Evolutionary conservation across 2,113 vertebrate species (phyloP).

Genomic region (Campylorhamphus procurvoides): DNA sequence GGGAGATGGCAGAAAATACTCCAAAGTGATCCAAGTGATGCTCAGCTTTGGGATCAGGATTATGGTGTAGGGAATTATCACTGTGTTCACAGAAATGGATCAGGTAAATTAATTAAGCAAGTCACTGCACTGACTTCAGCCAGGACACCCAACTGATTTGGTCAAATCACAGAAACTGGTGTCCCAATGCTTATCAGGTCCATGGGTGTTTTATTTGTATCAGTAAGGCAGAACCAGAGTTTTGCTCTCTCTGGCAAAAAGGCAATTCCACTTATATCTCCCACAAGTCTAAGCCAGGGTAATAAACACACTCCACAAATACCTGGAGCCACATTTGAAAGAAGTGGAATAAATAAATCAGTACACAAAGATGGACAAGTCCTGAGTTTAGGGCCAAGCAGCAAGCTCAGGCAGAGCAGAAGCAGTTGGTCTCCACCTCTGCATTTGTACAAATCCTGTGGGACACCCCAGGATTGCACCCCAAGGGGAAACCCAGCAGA

Average conservation of each 20-base stretch:
- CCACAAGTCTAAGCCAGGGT: background rate
- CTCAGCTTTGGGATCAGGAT: background rate
- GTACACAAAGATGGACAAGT: background rate
- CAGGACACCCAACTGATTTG: background rate
- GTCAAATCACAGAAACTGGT: background rate
- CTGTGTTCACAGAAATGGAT: background rate
- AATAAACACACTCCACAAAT: background rate
- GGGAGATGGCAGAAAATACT: background rate
- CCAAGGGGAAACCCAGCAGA: background rate
- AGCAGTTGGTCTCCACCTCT: rapidly evolving
- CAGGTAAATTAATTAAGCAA: background rate
- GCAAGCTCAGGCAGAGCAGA: background rate
- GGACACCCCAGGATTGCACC: background rate
- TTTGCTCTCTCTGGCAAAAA: background rate
- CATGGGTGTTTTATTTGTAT: rapidly evolving
- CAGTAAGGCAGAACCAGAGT: background rate
- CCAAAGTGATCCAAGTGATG: background rate
- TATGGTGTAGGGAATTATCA: background rate
- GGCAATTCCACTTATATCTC: background rate
- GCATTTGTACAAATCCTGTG: background rate
- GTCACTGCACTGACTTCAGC: background rate
- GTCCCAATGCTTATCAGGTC: background rate
- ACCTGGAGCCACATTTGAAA: background rate
- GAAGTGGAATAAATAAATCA: background rate
- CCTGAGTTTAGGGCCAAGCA: background rate